Percentiles rank a stretch among this genome's conserved stretches.
Conservation (phyloP, 30 jellyfish, hydroid and myxozoan genomes). For the Catostylus mosaicus region DNA sequence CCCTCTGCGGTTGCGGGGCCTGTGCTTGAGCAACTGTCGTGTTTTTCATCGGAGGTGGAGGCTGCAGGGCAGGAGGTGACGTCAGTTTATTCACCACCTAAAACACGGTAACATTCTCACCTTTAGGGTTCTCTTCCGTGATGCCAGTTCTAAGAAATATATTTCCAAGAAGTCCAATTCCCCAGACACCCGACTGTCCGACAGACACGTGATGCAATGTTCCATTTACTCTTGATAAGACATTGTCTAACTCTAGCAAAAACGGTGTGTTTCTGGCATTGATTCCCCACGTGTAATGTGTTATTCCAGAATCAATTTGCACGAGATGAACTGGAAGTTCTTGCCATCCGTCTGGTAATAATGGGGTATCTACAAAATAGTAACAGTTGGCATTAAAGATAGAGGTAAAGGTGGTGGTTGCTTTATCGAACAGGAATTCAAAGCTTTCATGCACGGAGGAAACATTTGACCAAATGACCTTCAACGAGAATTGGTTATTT, state of each 20-base stretch:
- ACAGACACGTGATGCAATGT: conserved; percentile 91
- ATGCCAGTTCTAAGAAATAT: conserved; percentile 72
- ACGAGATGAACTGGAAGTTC: conserved; percentile 72
- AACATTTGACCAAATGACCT: too few relatives aligned
- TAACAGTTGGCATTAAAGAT: too few relatives aligned
- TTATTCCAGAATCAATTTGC: conserved; percentile 86
- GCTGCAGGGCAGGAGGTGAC: conserved; percentile 49
- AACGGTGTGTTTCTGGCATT: conserved; percentile 69
- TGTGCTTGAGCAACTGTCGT: conserved; percentile 18
- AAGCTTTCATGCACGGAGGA: too few relatives aligned
- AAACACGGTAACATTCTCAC: neutral
- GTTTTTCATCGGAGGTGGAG: conserved; percentile 10
- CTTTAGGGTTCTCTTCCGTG: conserved; percentile 58
- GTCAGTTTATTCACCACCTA: conserved; percentile 5
- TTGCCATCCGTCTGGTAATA: conserved; percentile 87
- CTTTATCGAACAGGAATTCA: too few relatives aligned
- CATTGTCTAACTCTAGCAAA: conserved; percentile 56
- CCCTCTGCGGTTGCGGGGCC: neutral
- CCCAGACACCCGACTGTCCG: conserved; percentile 96
- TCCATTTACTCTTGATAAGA: conserved; percentile 51
- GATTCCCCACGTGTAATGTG: conserved; percentile 77
- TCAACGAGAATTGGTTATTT: too few relatives aligned
- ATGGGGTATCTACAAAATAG: conserved; percentile 37
- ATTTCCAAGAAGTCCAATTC: conserved; percentile 82
- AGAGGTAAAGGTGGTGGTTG: too few relatives aligned